These are phyloP conservation scores for Thunnus thynnus DNA, from an alignment of 2,113 vertebrate genomes.

Conservation along the genomic window DNA sequence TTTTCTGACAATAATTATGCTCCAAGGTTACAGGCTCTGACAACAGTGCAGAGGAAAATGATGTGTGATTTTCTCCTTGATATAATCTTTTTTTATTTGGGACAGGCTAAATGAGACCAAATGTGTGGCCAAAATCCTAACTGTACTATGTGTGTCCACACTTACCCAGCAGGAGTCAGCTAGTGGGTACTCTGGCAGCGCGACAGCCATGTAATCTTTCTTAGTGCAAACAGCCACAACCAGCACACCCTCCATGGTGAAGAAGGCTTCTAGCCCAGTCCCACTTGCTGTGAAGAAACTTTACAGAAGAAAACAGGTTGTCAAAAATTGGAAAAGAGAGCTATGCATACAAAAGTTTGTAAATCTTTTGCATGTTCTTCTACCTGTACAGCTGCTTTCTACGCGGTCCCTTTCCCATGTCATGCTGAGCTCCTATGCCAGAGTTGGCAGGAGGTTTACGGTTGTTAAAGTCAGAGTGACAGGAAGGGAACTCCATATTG, in stretches of 20 bases:
- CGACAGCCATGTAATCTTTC: conserved; percentile 95
- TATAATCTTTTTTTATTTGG: conserved; percentile 27
- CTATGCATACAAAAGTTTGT: background rate
- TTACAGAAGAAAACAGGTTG: conserved; percentile 4
- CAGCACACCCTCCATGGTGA: conserved; percentile 91
- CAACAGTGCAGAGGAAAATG: background rate
- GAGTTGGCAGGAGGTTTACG: conserved; percentile 52
- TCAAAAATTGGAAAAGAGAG: conserved; percentile 3
- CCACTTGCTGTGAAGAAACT: conserved; percentile 95
- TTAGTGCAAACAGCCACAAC: conserved; percentile 98
- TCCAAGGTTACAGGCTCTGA: conserved; percentile 14
- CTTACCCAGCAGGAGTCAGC: conserved; percentile 92
- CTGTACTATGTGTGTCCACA: conserved; percentile 13
- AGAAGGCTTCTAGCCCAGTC: conserved; percentile 96
- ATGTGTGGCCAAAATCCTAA: background rate
- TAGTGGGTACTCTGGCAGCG: conserved; percentile 88
- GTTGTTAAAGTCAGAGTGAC: conserved; percentile 50
- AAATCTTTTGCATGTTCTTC: background rate
- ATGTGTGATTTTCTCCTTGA: conserved; percentile 8
- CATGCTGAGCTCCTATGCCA: conserved; percentile 55
- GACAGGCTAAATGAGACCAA: conserved; percentile 12
- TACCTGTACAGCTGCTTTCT: conserved; percentile 98
- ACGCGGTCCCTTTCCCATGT: conserved; percentile 85
- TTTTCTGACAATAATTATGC: background rate
- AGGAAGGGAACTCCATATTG: conserved; percentile 77